Conservation (phyloP, 2,888 invertebrate genomes). For the Nomada goodeniana region DNA sequence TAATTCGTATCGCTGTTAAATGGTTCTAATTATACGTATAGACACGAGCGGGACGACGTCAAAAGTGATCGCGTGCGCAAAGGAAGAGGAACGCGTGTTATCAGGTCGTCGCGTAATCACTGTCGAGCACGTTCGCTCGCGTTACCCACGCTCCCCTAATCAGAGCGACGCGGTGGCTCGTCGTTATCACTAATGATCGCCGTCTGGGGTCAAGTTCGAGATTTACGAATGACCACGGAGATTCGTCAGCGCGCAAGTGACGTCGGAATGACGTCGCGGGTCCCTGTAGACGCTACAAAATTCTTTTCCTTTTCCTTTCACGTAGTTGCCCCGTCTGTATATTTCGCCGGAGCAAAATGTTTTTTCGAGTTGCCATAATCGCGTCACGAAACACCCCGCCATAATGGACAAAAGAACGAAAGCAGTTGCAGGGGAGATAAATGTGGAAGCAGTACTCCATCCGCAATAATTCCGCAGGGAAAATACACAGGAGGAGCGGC, state of each 20-base stretch:
- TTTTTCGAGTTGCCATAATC: too few relatives aligned
- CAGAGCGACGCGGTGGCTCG: conserved; percentile 38
- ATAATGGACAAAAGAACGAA: not conserved
- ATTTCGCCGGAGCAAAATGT: too few relatives aligned
- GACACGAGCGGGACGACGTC: not conserved
- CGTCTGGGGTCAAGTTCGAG: conserved; percentile 52
- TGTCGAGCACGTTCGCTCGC: conserved; percentile 36
- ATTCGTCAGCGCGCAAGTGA: conserved; percentile 3
- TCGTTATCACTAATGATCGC: conserved; percentile 46
- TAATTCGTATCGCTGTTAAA: not conserved
- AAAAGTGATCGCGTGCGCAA: conserved; percentile 39
- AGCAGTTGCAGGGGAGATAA: not conserved
- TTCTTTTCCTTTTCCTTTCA: not conserved
- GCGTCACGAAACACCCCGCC: too few relatives aligned
- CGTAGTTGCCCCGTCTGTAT: not conserved
- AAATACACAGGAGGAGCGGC: not conserved
- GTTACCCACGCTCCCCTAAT: conserved; percentile 57
- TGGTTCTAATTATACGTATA: not conserved
- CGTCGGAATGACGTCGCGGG: not conserved
- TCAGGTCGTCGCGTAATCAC: conserved; percentile 47
- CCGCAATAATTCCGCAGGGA: not conserved
- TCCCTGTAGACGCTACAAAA: not conserved
- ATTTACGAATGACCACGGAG: conserved; percentile 42
- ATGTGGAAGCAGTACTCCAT: not conserved
- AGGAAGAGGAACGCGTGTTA: conserved; percentile 34